Conservation (phyloP, 2,797 vertebrate species). For the Cossypha heuglini region DNA sequence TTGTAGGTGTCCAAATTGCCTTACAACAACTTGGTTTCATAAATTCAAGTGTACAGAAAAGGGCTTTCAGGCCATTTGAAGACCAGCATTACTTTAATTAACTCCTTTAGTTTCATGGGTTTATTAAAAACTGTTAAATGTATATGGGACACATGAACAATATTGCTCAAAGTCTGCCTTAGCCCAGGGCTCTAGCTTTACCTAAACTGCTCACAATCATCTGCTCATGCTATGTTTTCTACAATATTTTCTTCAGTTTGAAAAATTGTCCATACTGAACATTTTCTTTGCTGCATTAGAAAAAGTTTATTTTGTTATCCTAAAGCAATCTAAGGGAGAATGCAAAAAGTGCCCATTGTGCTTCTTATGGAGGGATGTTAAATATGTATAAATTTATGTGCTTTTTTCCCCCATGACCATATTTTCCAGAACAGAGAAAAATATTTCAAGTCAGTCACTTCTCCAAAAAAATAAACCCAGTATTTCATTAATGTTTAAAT, state of each 20-base stretch:
- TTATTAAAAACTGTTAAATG: background rate
- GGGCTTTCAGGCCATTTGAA: background rate
- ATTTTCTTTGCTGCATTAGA: background rate
- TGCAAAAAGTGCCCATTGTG: background rate
- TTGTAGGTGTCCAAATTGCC: background rate
- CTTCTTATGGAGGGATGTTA: background rate
- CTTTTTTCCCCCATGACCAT: fast-evolving
- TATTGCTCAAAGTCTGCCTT: background rate
- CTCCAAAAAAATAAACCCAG: background rate
- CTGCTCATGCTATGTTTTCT: background rate
- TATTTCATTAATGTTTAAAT: background rate
- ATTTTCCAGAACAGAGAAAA: background rate
- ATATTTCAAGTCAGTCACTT: background rate
- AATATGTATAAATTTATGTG: background rate
- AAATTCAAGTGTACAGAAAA: background rate
- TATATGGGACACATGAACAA: background rate
- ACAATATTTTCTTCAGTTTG: background rate
- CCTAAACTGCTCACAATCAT: background rate
- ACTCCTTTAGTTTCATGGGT: background rate
- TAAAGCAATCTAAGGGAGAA: background rate
- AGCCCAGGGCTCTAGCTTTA: background rate
- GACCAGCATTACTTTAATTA: background rate
- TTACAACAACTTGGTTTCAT: background rate
- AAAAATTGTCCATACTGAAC: background rate
- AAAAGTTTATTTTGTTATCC: background rate